Evolutionary conservation across 2,888 invertebrate genomes (phyloP).

Genomic region (Arge pagana): DNA sequence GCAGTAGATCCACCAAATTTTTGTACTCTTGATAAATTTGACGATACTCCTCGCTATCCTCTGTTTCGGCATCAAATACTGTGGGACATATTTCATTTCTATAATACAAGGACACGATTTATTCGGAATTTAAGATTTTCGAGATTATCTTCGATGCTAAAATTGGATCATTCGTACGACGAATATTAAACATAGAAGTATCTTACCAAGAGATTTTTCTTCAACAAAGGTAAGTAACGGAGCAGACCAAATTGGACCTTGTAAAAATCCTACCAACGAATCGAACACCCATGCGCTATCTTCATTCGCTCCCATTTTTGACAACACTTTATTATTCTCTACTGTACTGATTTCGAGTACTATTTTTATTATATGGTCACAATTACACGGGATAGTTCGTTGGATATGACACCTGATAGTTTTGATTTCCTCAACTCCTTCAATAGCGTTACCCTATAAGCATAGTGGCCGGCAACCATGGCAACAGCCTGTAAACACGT

Average conservation of each 20-base stretch:
- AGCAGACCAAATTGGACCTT: slow-evolving; percentile 91
- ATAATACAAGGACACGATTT: too few relatives aligned
- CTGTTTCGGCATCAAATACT: slow-evolving; percentile 85
- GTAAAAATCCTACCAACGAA: slow-evolving; percentile 86
- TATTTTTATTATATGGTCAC: too few relatives aligned
- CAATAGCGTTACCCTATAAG: too few relatives aligned
- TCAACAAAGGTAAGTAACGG: slow-evolving; percentile 91
- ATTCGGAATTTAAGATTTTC: neutral
- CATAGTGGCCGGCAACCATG: too few relatives aligned
- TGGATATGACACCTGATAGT: too few relatives aligned
- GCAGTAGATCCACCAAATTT: slow-evolving; percentile 86
- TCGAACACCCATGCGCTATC: slow-evolving; percentile 90
- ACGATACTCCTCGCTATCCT: slow-evolving; percentile 76
- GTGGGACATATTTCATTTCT: too few relatives aligned
- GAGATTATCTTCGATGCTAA: neutral
- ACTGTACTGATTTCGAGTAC: too few relatives aligned
- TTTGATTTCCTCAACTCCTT: too few relatives aligned
- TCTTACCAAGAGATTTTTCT: slow-evolving; percentile 87
- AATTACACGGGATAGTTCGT: too few relatives aligned
- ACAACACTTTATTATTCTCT: slow-evolving; percentile 4
- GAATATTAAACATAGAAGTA: neutral
- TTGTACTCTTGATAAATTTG: slow-evolving; percentile 85
- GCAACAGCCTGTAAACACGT: too few relatives aligned
- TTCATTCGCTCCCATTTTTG: slow-evolving; percentile 55
- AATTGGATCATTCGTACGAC: neutral